Evolutionary conservation across 2,113 vertebrate genomes (phyloP), one percentile per base, ranked within the genome.

Genomic region (Anoplopoma fimbria): DNA sequence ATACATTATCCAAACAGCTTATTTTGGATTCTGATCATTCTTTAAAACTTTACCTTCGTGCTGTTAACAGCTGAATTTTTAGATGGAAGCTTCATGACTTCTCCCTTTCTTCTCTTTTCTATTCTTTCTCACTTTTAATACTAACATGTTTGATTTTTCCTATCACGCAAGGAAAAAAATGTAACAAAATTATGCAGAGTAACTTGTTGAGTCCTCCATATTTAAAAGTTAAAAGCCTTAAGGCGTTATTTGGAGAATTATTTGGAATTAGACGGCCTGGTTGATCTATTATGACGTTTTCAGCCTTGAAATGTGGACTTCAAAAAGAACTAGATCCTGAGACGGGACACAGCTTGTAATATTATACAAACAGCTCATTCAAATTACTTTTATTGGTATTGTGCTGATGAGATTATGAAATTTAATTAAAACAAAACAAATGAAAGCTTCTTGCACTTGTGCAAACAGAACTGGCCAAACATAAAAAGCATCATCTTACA

Each of bases 381-480:
- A 51, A 47, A 55, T 62, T 14, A 68, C 55, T 68, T 57, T 9
- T 40, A 58, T 33, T 60, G 19, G 25, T 58, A 31, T 73, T 73
- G 42, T 79, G 67, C 29, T 36, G 29, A 55, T 62, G 34, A 73
- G 53, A 67, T 67, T 51, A 31, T 1, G 13, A 33, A 17, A 57
- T 64, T 42, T 49, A 53, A 79, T 75, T 45, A 67, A 83, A 33
- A 64, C 45, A 40, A 73, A 73, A 25, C 13, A 55, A 74, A 79
- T 33, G 19, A 27, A 23, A 34, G 31, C 62, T 42, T 33, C 42
- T 45, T 63, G 38, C 33, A 79, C 23, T 21, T 47, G 12, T 75
- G 19, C 61, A 62, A 53, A 73, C 49, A 73, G 21, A 60, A 27
- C 34, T 67, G 36, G 23, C 3, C 38, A 33, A 62, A 33, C 34